These are phyloP conservation scores for Pheosia tremula DNA, from an alignment of 2,888 invertebrate species.

Conservation along the genomic window DNA sequence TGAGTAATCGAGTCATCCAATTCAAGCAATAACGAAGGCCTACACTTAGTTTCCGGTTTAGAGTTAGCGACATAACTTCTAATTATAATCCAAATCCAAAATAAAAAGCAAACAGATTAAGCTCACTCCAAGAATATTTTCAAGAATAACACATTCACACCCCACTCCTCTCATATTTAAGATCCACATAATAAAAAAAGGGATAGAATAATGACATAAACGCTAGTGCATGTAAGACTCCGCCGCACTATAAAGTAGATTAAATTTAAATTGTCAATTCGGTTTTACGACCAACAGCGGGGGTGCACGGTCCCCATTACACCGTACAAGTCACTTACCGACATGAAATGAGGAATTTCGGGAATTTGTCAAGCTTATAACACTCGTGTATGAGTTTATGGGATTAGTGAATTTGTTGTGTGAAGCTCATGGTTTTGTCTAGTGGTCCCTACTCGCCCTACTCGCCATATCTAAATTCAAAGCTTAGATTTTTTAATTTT, in stretches of 20 bases:
- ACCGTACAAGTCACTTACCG: constrained; percentile 26
- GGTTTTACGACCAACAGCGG: constrained; percentile 67
- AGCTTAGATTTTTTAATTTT: no score
- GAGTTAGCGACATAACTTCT: no score
- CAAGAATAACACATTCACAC: constrained; percentile 10
- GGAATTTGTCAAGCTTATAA: constrained; percentile 38
- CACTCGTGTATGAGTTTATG: constrained; percentile 34
- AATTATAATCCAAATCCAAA: neutral
- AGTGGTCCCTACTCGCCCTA: neutral
- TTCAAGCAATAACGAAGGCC: no score
- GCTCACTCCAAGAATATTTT: neutral
- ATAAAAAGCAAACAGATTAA: neutral
- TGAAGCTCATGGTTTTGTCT: neutral
- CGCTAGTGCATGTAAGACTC: constrained; percentile 61
- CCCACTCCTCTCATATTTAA: constrained; percentile 19
- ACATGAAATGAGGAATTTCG: constrained; percentile 43
- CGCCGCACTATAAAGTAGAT: constrained; percentile 70
- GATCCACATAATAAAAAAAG: constrained; percentile 49
- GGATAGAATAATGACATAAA: constrained; percentile 50
- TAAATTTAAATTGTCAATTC: constrained; percentile 81
- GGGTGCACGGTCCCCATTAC: constrained; percentile 42
- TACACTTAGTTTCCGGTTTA: no score
- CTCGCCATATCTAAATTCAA: no score
- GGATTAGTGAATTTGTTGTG: constrained; percentile 18
- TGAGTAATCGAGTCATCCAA: no score